Evolutionary conservation across 2,113 vertebrate species (phyloP), one percentile per base, ranked within the genome.

Genomic region (Cyanistes caeruleus): DNA sequence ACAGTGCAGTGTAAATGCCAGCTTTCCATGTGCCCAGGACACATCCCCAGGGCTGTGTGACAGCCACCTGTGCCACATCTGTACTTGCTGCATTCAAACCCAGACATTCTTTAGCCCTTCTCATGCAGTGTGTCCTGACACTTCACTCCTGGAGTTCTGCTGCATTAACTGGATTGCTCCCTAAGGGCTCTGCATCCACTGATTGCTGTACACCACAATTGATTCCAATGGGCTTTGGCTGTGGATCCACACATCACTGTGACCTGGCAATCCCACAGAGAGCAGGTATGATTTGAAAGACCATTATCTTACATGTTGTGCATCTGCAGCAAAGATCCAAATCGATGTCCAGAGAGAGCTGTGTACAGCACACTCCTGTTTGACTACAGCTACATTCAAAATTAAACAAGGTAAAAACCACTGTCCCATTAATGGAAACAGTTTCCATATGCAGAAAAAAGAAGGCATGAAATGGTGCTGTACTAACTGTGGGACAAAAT

Each of bases 341-440:
- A 88, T 9, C 0, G 0, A 37, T 64, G 43, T 14, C 72, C 3
- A 62, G 46, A 79, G 23, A 68, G 16, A 72, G 41, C 87, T 1
- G 5, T 11, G 23, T 39, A 46, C 52, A 94, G 81, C 49, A 39
- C 19, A 13, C 0, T 1, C 18, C 37, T 44, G 17, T 59, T 35
- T 44, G 56, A 44, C 65, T 75, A 27, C 48, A 67, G 8, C 48
- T 41, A 19, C 22, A 12, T 24, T 84, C 53, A 58, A 58, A 82
- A 87, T 68, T 44, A 43, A 82, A 76, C 22, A 43, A 58, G 62
- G 49, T 78, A 58, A 72, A 84, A 89, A 33, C 22, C 37, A 44
- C 30, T 23, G 60, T 30, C 39, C 37, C 25, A 5, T 41, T 43
- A 90, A 67, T 51, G 25, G 64, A n/a, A 95, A 78, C 15, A 5